Evolutionary conservation across 2,113 vertebrate species (phyloP).

Genomic region (Tragelaphus buxtoni): DNA sequence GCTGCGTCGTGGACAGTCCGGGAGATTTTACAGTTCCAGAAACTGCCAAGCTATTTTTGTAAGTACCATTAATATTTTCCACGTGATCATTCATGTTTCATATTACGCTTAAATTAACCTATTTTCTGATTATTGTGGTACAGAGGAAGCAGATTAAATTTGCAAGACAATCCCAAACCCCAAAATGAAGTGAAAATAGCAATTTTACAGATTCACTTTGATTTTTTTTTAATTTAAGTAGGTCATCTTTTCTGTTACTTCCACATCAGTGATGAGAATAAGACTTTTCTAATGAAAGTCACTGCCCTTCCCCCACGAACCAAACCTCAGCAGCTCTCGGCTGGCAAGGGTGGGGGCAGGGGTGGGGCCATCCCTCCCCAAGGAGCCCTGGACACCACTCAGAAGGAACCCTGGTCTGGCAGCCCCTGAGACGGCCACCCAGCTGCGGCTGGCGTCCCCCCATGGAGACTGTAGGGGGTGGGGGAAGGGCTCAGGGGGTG

Average conservation of each 20-base stretch:
- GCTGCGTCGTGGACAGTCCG: neutral
- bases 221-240: neutral
- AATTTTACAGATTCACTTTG: neutral
- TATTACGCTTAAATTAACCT: neutral
- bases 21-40: neutral
- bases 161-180: neutral
- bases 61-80: neutral
- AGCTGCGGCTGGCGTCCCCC: neutral
- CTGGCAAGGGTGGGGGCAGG: neutral
- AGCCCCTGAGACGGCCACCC: neutral
- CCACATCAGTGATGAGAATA: rapidly evolving
- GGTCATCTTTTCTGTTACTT: neutral
- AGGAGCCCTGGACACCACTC: neutral
- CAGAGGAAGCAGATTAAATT: neutral
- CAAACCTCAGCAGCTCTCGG: neutral
- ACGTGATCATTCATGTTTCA: neutral
- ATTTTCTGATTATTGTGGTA: neutral
- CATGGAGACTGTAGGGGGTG: neutral
- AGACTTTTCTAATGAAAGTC: neutral
- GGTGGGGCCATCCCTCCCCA: neutral
- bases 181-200: neutral
- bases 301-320: neutral
- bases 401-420: neutral
- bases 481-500: neutral
- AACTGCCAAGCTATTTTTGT: conserved; percentile 44